phyloP scores from a whole-genome alignment of 2,797 vertebrate genomes.

The Danio choprae region DNA sequence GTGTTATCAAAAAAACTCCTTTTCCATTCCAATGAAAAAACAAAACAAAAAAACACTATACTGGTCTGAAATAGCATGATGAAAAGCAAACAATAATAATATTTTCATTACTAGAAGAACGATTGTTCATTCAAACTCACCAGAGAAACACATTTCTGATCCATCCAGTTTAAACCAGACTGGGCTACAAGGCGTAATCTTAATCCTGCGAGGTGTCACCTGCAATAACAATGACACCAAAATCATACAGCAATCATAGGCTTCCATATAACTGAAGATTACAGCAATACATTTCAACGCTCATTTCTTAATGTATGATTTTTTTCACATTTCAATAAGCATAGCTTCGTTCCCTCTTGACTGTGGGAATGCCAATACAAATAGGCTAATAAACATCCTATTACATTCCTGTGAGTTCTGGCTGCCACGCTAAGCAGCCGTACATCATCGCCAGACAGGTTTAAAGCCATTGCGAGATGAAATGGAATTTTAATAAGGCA shows the following conservation, averaged over 20 bases:
- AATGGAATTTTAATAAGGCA: constrained; percentile 38
- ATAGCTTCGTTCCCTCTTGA: constrained; percentile 11
- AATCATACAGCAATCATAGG: neutral
- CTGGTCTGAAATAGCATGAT: neutral
- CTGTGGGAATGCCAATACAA: constrained; percentile 14
- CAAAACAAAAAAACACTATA: neutral
- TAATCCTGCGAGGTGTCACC: constrained; percentile 25
- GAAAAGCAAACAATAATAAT: neutral
- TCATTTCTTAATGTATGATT: constrained; percentile 3
- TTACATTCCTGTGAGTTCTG: constrained; percentile 20
- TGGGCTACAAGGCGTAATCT: constrained; percentile 13
- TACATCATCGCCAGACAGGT: constrained; percentile 39
- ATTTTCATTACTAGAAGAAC: neutral
- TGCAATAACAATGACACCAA: neutral
- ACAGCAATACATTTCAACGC: neutral
- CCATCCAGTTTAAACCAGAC: constrained; percentile 33
- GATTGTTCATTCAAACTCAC: constrained; percentile 3
- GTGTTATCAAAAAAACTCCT: no score
- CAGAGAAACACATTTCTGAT: constrained; percentile 1
- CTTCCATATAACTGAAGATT: neutral
- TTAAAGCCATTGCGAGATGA: constrained; percentile 39
- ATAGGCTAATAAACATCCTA: constrained; percentile 27
- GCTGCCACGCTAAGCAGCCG: constrained; percentile 2
- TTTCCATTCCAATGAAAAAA: neutral
- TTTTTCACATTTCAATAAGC: constrained; percentile 13